Evolutionary conservation across 2,797 vertebrate genomes (phyloP).

Genomic region (Thripadectes ignobilis): DNA sequence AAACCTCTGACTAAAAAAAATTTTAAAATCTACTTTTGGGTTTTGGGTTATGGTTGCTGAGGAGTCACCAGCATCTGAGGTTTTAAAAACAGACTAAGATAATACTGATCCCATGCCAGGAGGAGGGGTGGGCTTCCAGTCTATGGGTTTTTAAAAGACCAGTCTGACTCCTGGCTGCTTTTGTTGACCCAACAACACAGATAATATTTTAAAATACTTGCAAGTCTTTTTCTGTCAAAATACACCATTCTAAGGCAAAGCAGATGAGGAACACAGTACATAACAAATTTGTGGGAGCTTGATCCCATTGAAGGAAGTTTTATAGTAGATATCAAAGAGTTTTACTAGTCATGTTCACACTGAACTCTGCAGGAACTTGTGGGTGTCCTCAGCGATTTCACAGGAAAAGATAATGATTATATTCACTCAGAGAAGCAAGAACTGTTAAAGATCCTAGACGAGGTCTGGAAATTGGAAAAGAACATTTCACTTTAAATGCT

Average conservation of each 20-base stretch:
- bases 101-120: background rate
- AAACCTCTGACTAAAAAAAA: background rate
- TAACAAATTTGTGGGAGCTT: background rate
- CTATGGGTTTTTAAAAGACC: background rate
- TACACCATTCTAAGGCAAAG: background rate
- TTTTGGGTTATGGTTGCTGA: accelerated
- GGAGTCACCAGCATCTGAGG: background rate
- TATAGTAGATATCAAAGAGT: background rate
- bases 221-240: background rate
- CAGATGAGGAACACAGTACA: background rate
- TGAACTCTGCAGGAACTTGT: background rate
- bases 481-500: background rate
- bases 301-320: background rate
- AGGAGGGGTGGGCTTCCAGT: background rate
- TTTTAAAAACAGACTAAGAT: background rate
- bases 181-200: background rate
- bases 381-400: background rate
- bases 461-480: background rate
- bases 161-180: background rate
- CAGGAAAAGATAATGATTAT: background rate
- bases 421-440: background rate
- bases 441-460: background rate
- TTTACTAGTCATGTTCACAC: background rate
- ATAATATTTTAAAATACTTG: background rate
- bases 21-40: background rate